Conservation (phyloP, 2,888 invertebrate genomes). For the Strigamia transsilvanica region DNA sequence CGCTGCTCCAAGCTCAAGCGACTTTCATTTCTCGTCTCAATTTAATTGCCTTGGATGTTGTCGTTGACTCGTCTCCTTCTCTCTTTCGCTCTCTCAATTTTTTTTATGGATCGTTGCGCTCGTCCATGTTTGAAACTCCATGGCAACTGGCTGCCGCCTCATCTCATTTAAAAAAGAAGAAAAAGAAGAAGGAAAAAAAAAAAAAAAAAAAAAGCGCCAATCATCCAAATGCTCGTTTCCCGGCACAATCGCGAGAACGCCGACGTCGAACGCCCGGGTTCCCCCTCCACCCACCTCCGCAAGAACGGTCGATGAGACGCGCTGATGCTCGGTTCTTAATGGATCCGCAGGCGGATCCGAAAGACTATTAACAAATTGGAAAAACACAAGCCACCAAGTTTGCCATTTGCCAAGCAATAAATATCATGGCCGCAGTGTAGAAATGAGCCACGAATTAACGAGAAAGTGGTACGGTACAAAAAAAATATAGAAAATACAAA, state of each 20-base stretch:
- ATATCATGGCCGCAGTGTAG: constrained; percentile 16
- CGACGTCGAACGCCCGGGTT: not conserved
- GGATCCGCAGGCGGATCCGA: constrained; percentile 26
- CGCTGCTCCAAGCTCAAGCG: constrained; percentile 9
- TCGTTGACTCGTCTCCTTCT: constrained; percentile 11
- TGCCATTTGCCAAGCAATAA: constrained; percentile 30
- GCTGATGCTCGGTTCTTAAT: constrained; percentile 30
- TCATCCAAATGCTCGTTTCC: constrained; percentile 30
- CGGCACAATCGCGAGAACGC: constrained; percentile 30
- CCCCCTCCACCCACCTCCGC: not conserved
- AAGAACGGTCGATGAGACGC: constrained; percentile 20
- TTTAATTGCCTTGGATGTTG: constrained; percentile 25
- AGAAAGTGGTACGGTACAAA: not conserved
- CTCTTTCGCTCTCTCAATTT: constrained; percentile 1
- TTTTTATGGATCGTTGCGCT: constrained; percentile 24
- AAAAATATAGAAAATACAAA: not conserved
- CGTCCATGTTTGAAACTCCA: constrained; percentile 11
- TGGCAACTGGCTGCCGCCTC: constrained; percentile 21
- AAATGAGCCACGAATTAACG: constrained; percentile 3
- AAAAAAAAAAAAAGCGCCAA: constrained; percentile 5
- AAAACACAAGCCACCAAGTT: constrained; percentile 29
- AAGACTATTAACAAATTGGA: constrained; percentile 21
- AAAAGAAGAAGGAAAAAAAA: not conserved
- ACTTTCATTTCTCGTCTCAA: constrained; percentile 29
- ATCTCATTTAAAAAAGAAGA: not conserved